These are phyloP conservation scores for Malurus cyaneus DNA, from an alignment of 2,113 vertebrate genomes.

Conservation along the genomic window DNA sequence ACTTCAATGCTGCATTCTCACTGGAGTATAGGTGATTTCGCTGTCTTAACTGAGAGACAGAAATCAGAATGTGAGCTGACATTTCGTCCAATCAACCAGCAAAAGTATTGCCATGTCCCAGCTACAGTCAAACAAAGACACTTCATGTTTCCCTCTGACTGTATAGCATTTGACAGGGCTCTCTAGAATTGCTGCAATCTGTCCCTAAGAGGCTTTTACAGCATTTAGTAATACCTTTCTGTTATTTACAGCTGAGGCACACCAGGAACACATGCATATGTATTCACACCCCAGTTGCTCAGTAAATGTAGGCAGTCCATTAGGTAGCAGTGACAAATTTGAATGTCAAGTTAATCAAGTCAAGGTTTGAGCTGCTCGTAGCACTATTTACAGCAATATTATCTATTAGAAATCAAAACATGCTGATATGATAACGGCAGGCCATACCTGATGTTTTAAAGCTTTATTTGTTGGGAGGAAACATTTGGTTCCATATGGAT, in stretches of 20 bases:
- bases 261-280: not conserved
- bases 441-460: not conserved
- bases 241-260: not conserved
- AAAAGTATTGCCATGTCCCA: not conserved
- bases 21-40: not conserved
- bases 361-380: not conserved
- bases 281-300: not conserved
- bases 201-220: not conserved
- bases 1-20: not conserved
- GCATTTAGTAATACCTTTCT: not conserved
- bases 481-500: not conserved
- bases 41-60: not conserved
- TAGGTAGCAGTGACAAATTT: not conserved
- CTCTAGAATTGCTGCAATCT: not conserved
- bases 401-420: slow-evolving; percentile 10
- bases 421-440: not conserved
- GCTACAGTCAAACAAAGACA: not conserved
- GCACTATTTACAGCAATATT: slow-evolving; percentile 29
- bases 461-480: not conserved
- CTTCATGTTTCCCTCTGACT: not conserved
- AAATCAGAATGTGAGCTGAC: not conserved
- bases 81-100: not conserved
- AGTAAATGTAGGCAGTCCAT: not conserved
- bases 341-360: slow-evolving; percentile 25
- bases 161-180: not conserved